A percentile compares a stretch with the other conserved stretches of the same genome.
These are phyloP conservation scores for Pseudopodoces humilis DNA, from an alignment of 2,113 vertebrate genomes.

Conservation along the genomic window DNA sequence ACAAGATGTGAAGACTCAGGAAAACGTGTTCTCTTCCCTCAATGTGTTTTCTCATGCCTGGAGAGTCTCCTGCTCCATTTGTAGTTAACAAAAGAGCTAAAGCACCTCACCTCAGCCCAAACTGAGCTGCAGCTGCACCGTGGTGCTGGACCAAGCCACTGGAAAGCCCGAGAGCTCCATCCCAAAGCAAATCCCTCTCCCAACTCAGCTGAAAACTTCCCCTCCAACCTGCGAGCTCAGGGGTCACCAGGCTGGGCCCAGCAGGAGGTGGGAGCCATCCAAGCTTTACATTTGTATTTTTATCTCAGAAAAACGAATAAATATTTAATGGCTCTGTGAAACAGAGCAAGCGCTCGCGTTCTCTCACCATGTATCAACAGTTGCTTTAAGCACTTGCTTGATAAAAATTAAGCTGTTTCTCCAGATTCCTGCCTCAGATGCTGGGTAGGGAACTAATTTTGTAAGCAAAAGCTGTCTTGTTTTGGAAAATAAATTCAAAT, in stretches of 20 bases:
- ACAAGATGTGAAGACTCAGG: background rate
- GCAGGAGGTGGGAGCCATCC: background rate
- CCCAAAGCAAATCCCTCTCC: background rate
- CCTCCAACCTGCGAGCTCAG: background rate
- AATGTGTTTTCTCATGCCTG: background rate
- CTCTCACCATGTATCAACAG: background rate
- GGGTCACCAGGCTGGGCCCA: background rate
- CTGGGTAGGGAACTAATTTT: background rate
- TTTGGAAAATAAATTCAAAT: background rate
- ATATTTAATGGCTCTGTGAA: background rate
- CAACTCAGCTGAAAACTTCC: background rate
- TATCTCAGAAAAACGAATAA: background rate
- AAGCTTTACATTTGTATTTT: background rate
- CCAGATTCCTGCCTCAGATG: background rate
- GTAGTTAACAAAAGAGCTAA: background rate
- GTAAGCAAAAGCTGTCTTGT: background rate
- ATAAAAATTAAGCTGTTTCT: background rate
- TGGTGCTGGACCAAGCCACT: rapidly evolving
- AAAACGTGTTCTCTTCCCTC: background rate
- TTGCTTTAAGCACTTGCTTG: constrained; percentile 1
- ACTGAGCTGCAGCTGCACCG: background rate
- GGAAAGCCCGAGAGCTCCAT: background rate
- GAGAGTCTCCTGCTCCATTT: background rate
- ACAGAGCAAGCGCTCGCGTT: rapidly evolving
- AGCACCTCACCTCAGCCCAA: background rate